Evolutionary conservation across 2,888 invertebrate species (phyloP).

Genomic region (Zygothrica quintamaculata): DNA sequence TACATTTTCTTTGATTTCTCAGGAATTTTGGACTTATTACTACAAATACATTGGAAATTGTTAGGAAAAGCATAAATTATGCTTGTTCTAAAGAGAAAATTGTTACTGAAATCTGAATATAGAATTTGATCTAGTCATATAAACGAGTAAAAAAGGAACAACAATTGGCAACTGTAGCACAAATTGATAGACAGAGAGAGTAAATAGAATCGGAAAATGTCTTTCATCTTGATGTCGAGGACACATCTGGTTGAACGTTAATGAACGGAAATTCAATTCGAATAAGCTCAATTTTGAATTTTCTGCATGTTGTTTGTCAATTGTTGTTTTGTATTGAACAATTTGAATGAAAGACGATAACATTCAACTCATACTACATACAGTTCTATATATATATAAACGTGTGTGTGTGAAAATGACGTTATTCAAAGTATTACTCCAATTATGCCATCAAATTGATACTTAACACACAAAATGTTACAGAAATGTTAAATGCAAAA

Average conservation of each 20-base stretch:
- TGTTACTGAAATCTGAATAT: no score
- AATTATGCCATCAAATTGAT: conserved; percentile 51
- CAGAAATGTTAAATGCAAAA: neutral
- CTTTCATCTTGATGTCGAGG: conserved; percentile 13
- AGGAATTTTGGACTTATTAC: no score
- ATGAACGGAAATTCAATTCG: conserved; percentile 44
- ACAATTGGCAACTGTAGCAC: conserved; percentile 5
- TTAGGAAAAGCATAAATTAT: no score
- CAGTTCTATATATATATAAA: neutral
- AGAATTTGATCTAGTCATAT: no score
- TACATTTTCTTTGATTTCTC: no score
- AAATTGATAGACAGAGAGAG: conserved; percentile 8
- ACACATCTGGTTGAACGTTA: neutral
- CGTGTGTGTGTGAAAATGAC: conserved; percentile 4
- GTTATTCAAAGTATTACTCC: conserved; percentile 46
- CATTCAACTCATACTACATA: conserved; percentile 6
- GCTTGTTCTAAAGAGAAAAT: no score
- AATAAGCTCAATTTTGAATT: conserved; percentile 35
- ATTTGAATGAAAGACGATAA: conserved; percentile 26
- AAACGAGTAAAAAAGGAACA: neutral
- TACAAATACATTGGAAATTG: no score
- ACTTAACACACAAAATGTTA: neutral
- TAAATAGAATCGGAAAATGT: conserved; percentile 12
- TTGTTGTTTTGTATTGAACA: conserved; percentile 10
- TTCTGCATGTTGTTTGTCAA: conserved; percentile 14